These are phyloP conservation scores for Pelmatolapia mariae DNA, from an alignment of 2,113 vertebrate species.

Conservation along the genomic window DNA sequence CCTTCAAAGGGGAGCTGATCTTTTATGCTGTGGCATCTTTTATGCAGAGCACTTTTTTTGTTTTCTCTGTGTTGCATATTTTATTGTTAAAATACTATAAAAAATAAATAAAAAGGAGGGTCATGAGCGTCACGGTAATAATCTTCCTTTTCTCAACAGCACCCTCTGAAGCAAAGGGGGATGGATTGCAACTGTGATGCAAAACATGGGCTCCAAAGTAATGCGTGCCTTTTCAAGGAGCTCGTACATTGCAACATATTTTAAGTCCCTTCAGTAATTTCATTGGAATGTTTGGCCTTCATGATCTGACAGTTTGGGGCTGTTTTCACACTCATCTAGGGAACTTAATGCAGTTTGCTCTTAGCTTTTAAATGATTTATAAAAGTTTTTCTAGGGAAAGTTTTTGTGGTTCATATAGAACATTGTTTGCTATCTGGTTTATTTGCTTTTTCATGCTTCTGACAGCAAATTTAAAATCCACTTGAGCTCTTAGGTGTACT, in stretches of 20 bases:
- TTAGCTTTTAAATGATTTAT: background rate
- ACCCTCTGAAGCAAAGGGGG: constrained; percentile 3
- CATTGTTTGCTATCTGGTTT: background rate
- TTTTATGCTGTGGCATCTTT: background rate
- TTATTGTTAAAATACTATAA: background rate
- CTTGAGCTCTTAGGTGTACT: background rate
- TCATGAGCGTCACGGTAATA: background rate
- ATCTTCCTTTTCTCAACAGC: background rate
- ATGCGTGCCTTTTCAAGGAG: background rate
- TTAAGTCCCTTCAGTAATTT: background rate
- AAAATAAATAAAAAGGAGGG: background rate
- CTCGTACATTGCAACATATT: background rate
- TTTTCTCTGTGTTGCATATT: background rate
- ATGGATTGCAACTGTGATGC: background rate
- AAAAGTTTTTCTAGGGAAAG: background rate
- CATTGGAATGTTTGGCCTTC: background rate
- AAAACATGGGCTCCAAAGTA: background rate
- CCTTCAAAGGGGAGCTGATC: background rate
- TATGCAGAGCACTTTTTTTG: background rate
- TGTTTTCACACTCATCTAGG: background rate
- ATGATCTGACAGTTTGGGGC: background rate
- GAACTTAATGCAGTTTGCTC: background rate
- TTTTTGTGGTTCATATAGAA: background rate
- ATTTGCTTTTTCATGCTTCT: background rate
- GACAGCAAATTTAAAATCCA: background rate